Base-by-base conservation (phyloP, 1,140 invertebrate genomes). In the Brachionus manjavacas region DNA sequence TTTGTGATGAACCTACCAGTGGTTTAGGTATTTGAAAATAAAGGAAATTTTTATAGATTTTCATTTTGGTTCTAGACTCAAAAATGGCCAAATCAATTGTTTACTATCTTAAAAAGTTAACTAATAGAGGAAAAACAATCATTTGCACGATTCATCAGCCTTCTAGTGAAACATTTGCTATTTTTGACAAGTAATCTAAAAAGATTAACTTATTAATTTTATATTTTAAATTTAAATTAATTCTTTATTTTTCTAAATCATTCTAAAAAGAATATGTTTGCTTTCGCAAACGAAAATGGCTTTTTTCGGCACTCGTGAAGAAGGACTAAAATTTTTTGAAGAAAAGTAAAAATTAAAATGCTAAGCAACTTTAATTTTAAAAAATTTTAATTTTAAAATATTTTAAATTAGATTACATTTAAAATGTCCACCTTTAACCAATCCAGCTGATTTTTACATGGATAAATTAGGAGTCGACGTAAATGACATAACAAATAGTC, bases 81-180 rank as follows among this genome's bases (percentile, higher is more conserved):
- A 96, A 93, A 86, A 96, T 96, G 87, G 96, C 96, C 0, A 93
- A 94, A 85, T 97, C 95, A 28, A 94, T 98, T 16, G 92, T 98
- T 16, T 93, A 86, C 93, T 87, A 86, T 14, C 95, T 85, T 89
- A 85, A 95, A 86, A 86, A 85, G 9, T 85, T 92, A 89, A 94
- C 95, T 0, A 89, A 91, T 39, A 93, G 93, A 87, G 95, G 96
- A 6, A 96, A 96, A 89, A 98, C 96, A 0, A 93, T 99, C 41
- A 90, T 99, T 31, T 94, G 94, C 86, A 98, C 96, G 3, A 96
- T 99, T 85, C 96, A 98, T 89, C 96, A 99, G 88, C 97, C 97
- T 0, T 96, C 95, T 0, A 96, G 95, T 0, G 95, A 98, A 85
- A 90, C 97, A 0, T 98, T 95, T 87, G 93, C 93, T 11, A 92